Conservation (phyloP, 2,888 invertebrate species). For the Schrankia costaestrigalis region DNA sequence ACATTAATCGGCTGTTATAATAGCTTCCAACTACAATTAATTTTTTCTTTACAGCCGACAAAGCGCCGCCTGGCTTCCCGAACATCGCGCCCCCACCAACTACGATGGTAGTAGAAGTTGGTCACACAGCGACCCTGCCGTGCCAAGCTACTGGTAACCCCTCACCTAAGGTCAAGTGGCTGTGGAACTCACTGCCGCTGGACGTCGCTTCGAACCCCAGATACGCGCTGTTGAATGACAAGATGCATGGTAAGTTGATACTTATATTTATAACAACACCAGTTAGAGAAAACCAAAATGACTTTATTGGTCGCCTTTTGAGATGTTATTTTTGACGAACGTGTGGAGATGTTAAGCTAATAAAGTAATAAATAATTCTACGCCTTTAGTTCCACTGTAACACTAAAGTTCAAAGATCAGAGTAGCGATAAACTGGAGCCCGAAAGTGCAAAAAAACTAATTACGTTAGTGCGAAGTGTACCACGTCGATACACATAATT, state of each 20-base stretch:
- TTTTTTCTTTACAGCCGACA: slow-evolving; percentile 82
- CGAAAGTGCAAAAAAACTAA: too few relatives aligned
- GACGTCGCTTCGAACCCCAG: slow-evolving; percentile 90
- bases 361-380: too few relatives aligned
- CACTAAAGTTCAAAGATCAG: too few relatives aligned
- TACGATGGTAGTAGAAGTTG: slow-evolving; percentile 97
- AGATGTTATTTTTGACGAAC: too few relatives aligned
- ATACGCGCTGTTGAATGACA: slow-evolving; percentile 90
- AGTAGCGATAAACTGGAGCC: too few relatives aligned
- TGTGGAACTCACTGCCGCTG: slow-evolving; percentile 94
- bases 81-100: slow-evolving; percentile 89
- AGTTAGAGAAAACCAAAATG: not conserved
- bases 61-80: slow-evolving; percentile 96
- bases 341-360: too few relatives aligned
- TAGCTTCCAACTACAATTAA: too few relatives aligned
- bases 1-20: too few relatives aligned
- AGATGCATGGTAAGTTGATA: slow-evolving; percentile 88
- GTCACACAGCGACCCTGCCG: slow-evolving; percentile 92
- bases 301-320: not conserved
- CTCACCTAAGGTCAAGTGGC: slow-evolving; percentile 92
- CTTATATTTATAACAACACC: not conserved
- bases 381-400: too few relatives aligned
- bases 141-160: slow-evolving; percentile 95
- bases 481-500: too few relatives aligned
- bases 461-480: too few relatives aligned